These are phyloP conservation scores for Epirrhoe tristata DNA, from an alignment of 2,888 invertebrate genomes.

Conservation along the genomic window DNA sequence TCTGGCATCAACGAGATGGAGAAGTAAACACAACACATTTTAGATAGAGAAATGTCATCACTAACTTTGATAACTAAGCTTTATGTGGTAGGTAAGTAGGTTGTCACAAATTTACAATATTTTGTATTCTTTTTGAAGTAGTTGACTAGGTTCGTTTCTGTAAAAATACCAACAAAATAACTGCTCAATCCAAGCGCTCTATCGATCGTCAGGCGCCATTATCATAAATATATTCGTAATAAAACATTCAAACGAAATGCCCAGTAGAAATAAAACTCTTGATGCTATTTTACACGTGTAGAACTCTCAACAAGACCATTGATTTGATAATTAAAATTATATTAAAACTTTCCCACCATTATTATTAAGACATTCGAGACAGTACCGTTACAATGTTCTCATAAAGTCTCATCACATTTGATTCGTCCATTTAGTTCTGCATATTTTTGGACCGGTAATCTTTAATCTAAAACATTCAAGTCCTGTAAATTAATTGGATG, in stretches of 20 bases:
- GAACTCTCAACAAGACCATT: constrained; percentile 18
- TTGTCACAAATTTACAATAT: no score
- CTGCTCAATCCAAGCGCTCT: constrained; percentile 22
- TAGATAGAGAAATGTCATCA: no score
- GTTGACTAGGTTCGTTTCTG: constrained; percentile 6
- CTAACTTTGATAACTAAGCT: no score
- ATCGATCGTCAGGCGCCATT: constrained; percentile 24
- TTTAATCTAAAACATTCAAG: constrained; percentile 17
- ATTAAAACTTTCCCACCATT: constrained; percentile 43
- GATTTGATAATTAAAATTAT: constrained; percentile 32
- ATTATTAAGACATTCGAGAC: constrained; percentile 31
- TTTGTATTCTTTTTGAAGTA: not conserved
- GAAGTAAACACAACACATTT: constrained; percentile 8
- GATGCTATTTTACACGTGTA: constrained; percentile 15
- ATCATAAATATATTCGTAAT: constrained; percentile 20
- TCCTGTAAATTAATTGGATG: constrained; percentile 7
- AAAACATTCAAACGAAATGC: constrained; percentile 19
- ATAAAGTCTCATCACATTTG: constrained; percentile 33
- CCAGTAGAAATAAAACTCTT: constrained; percentile 15
- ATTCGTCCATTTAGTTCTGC: constrained; percentile 25
- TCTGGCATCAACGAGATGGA: constrained; percentile 10
- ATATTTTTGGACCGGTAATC: constrained; percentile 34
- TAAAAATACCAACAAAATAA: constrained; percentile 14
- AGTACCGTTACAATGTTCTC: constrained; percentile 36
- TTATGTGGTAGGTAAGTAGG: no score